Base-by-base conservation (phyloP, 1,140 invertebrate species). In the Druon quercuslanigerum region DNA sequence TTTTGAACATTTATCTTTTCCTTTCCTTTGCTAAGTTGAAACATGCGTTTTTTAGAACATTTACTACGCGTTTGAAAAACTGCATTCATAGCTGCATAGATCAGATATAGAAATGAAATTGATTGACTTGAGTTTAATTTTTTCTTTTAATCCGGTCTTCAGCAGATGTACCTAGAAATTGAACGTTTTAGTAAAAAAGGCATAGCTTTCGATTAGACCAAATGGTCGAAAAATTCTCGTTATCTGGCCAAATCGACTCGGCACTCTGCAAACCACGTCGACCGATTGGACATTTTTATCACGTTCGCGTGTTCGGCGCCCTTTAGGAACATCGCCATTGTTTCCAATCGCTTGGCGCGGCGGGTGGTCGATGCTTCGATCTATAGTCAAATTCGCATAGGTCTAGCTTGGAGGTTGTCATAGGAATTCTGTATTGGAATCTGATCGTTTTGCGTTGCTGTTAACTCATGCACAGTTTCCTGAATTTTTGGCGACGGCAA, bases 251-350 rank as follows among this genome's bases (percentile, higher is more conserved):
- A n/a, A 16, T 66, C 60, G 60, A 66, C 40, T 66, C 20, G 14
- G 57, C 25, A 66, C 25, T 77, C 71, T 54, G 73, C 52, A 77
- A 74, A 51, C 77, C 50, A 51, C 17, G 50, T 79, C 74, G 71
- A 71, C 56, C 72, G 81, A 84, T 79, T 76, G 72, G 73, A 81
- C 78, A 81, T 74, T 85, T 87, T 87, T 85, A 84, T 86, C 83
- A 79, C 66, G 66, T 51, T 81, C 82, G 75, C 72, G 72, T 75
- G 77, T 72, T 57, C 16, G 40, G 72, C 73, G 56, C 54, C 74
- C 75, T 85, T 85, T 71, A 73, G 60, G 73, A 82, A 73, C 78
- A 50, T 74, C 79, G 54, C 79, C 76, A 83, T 85, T 85, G 82
- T 82, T 82, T 84, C 77, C 81, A 82, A 84, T 84, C 74, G 80